phyloP scores from a whole-genome alignment of 2,888 invertebrate genomes.

The Sinelater perroti region DNA sequence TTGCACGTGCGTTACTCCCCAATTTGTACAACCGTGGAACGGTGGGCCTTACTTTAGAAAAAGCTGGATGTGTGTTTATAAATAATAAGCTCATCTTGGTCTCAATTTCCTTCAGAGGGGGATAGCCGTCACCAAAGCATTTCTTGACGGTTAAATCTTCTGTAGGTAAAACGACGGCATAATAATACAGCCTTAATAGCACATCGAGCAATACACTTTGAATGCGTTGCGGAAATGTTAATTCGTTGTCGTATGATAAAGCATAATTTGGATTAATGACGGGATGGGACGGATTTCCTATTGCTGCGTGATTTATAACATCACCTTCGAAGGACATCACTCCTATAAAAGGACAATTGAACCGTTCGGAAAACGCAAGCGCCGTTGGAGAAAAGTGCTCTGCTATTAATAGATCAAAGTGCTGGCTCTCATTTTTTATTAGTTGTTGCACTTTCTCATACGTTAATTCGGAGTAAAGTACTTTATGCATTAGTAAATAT shows the following conservation, averaged over 20 bases:
- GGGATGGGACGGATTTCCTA: constrained; percentile 54
- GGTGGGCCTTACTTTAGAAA: constrained; percentile 49
- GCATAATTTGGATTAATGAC: constrained; percentile 52
- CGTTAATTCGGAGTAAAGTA: too few relatives aligned
- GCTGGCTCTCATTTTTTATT: constrained; percentile 47
- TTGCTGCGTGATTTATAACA: constrained; percentile 46
- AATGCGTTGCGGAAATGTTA: constrained; percentile 50
- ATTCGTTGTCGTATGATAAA: constrained; percentile 42
- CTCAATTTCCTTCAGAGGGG: constrained; percentile 45
- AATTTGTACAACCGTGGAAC: constrained; percentile 52
- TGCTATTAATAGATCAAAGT: constrained; percentile 54
- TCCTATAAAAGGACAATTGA: constrained; percentile 54
- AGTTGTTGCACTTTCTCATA: constrained; percentile 52
- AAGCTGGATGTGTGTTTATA: constrained; percentile 52
- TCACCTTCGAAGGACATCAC: constrained; percentile 51
- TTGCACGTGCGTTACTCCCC: constrained; percentile 50
- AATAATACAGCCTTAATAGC: neutral
- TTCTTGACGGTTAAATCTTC: constrained; percentile 41
- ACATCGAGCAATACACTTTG: constrained; percentile 10
- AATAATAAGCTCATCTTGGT: constrained; percentile 53
- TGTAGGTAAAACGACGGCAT: constrained; percentile 13
- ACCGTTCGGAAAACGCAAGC: constrained; percentile 51
- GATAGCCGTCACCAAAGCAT: constrained; percentile 51
- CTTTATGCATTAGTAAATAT: too few relatives aligned
- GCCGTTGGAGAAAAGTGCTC: constrained; percentile 50